phyloP scores from a whole-genome alignment of 2,797 vertebrate genomes.

The Bradypodion ventrale region DNA sequence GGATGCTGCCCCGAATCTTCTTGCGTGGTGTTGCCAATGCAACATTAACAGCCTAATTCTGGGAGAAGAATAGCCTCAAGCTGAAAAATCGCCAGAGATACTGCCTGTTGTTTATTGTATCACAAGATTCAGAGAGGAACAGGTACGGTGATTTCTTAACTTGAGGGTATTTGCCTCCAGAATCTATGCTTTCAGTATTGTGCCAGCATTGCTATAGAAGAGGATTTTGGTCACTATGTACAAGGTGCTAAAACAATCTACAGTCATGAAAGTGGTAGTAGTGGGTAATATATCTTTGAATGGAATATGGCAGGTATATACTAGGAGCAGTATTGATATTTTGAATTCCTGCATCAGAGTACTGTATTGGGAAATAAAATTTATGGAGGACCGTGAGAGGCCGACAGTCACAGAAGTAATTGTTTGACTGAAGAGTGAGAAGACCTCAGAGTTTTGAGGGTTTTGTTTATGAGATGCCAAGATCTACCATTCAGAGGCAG shows the following conservation, averaged over 20 bases:
- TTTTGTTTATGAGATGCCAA: neutral
- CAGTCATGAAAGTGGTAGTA: neutral
- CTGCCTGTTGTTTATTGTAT: too few species aligned
- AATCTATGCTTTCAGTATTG: too few species aligned
- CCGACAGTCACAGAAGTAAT: neutral
- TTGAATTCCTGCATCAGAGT: neutral
- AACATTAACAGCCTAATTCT: too few species aligned
- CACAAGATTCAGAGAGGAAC: too few species aligned
- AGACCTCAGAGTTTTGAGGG: neutral
- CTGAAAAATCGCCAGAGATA: too few species aligned
- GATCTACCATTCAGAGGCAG: neutral
- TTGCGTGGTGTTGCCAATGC: too few species aligned
- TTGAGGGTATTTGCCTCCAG: too few species aligned
- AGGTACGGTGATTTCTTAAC: too few species aligned
- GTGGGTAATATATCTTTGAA: neutral
- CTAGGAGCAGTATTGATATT: neutral
- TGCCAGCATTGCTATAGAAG: too few species aligned
- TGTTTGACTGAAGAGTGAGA: neutral
- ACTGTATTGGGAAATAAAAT: neutral
- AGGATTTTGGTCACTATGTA: neutral
- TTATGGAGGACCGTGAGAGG: neutral
- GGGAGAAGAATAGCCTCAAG: too few species aligned
- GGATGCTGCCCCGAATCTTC: too few species aligned
- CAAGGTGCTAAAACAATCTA: neutral
- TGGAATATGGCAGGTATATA: neutral